Evolutionary conservation across 2,113 vertebrate genomes (phyloP).

Genomic region (Xenotilapia caudafasciata): DNA sequence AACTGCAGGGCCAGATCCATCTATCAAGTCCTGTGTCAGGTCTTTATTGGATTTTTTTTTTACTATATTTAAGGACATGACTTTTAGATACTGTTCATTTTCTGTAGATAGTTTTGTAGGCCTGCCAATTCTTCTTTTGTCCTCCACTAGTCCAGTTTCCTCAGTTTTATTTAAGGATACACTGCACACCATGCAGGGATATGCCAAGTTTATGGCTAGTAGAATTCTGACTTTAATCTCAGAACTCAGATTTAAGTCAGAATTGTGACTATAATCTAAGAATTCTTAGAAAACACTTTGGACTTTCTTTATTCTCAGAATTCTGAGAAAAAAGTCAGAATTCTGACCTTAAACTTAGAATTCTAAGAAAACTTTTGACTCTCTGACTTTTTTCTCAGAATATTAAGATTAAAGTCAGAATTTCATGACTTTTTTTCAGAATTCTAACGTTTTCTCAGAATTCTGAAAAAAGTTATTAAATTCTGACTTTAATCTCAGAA

Average conservation of each 20-base stretch:
- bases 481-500: neutral
- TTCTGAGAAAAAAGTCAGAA: neutral
- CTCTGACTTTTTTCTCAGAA: neutral
- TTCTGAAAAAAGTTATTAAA: neutral
- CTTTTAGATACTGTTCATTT: neutral
- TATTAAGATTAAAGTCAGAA: neutral
- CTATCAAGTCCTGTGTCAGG: neutral
- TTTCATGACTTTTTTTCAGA: neutral
- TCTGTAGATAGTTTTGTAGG: neutral
- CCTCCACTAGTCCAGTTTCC: neutral
- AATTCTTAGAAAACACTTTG: neutral
- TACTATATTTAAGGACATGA: neutral
- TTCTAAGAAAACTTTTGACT: neutral
- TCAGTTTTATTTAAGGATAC: neutral
- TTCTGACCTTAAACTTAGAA: neutral
- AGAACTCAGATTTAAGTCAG: neutral
- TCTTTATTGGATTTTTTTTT: neutral
- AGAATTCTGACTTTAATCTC: neutral
- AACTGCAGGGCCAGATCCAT: neutral
- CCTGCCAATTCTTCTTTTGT: neutral
- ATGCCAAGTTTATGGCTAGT: neutral
- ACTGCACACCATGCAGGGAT: neutral
- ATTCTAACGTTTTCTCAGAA: neutral
- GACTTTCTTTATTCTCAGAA: neutral
- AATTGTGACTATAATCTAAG: neutral